Base-by-base conservation (phyloP, 2,797 vertebrate species). In the Serranus cabrilla region DNA sequence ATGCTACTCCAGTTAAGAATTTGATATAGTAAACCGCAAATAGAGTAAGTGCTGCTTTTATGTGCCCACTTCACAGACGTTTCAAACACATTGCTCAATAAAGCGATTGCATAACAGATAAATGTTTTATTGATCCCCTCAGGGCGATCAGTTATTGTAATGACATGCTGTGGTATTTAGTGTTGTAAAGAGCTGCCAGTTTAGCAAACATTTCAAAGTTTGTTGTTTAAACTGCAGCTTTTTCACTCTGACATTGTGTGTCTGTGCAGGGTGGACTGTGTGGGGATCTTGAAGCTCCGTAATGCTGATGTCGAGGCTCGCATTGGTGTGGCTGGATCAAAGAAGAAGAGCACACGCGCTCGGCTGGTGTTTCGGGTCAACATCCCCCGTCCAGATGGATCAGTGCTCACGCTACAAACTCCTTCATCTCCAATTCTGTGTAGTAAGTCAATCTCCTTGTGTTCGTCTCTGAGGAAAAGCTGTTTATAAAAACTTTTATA, bases 251-350 rank as follows among this genome's bases (percentile, higher is more conserved):
- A 66, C 34, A 3, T 46, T 25, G 17, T 55, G 3, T 73, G 4
- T 82, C 68, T 82, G 34, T 69, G 63, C 92, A 99, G 98, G 74
- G 97, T 99, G 81, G 98, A 99, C 90, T 99, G 98, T 1, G 98
- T 99, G 79, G 98, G 98, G 74, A 98, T 99, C 82, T 83, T 99
- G 89, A 99, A 99, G 93, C 95, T 99, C 59, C 96, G 98, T 74
- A 99, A 99, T 50, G 98, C 98, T 14, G 98, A 99, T 31, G 98
- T 99, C 3, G 98, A 99, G 92, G 98, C 98, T 86, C 96, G 98
- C 77, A 99, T 99, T 63, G 98, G 98, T 27, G 96, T 99, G 71
- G 97, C 97, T 0, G 97, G 98, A 23, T 99, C 98, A 39, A 99
- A 99, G 94, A 99, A 98, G 85, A 99, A 99, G 86, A 99, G 98